A percentile compares a stretch with the other conserved stretches of the same genome.
phyloP scores from a whole-genome alignment of 2,113 vertebrate species.

The Pachycephala philippinensis region DNA sequence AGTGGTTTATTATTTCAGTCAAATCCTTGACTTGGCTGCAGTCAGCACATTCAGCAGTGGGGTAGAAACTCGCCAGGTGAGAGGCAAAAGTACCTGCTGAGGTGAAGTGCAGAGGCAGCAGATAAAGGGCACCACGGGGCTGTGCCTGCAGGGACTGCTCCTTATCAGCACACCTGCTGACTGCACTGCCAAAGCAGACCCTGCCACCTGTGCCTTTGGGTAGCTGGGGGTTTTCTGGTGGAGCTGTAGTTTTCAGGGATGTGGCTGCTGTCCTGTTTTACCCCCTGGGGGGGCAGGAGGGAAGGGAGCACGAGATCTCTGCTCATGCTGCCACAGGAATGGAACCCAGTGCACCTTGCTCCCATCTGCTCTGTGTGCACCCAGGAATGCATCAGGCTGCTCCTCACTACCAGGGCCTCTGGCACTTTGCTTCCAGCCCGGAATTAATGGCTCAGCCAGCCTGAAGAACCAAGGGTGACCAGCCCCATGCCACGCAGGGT shows the following conservation, averaged over 20 bases:
- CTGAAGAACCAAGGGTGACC: neutral
- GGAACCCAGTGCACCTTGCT: neutral
- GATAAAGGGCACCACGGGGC: neutral
- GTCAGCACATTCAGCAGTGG: neutral
- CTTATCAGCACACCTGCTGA: neutral
- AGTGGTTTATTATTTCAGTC: neutral
- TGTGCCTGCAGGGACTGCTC: neutral
- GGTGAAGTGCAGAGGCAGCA: neutral
- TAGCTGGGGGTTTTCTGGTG: neutral
- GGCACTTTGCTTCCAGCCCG: neutral
- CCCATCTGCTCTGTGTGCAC: accelerated
- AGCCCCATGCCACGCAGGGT: neutral
- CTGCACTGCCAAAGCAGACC: neutral
- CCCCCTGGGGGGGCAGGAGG: neutral
- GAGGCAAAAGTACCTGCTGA: neutral
- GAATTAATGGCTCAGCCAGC: neutral
- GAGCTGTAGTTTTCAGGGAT: neutral
- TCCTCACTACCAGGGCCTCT: accelerated
- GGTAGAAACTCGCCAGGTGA: neutral
- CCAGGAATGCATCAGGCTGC: accelerated
- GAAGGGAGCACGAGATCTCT: neutral
- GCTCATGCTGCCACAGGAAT: accelerated
- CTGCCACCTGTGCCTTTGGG: neutral
- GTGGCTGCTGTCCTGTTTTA: neutral
- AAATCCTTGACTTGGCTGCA: neutral